Percentiles rank a stretch among this genome's conserved stretches.
These are phyloP conservation scores for Marronus borbonicus DNA, from an alignment of 2,888 invertebrate species.

Conservation along the genomic window DNA sequence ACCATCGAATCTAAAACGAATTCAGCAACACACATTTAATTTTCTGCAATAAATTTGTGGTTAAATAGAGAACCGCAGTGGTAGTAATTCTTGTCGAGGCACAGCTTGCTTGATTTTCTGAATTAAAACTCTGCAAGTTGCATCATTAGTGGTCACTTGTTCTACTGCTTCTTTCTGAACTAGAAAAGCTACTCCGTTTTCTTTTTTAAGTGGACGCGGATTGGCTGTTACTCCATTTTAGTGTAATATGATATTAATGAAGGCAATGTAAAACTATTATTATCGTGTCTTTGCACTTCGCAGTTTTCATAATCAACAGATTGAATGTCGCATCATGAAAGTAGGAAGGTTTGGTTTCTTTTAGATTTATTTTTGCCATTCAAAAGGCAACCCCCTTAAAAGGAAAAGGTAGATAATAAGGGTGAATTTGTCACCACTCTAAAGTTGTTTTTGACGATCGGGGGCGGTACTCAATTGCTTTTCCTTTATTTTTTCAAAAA, in stretches of 20 bases:
- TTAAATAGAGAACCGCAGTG: conserved; percentile 59
- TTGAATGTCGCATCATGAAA: too few species aligned
- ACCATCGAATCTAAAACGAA: conserved; percentile 58
- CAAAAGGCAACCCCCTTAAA: too few species aligned
- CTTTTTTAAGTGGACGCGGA: conserved; percentile 41
- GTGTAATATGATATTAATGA: not conserved
- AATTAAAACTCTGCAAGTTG: conserved; percentile 60
- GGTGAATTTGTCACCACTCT: too few species aligned
- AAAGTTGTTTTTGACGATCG: too few species aligned
- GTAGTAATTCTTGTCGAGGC: conserved; percentile 58
- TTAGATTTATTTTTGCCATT: too few species aligned
- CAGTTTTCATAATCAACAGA: too few species aligned
- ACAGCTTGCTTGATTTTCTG: conserved; percentile 57
- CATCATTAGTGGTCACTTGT: conserved; percentile 61
- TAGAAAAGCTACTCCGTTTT: conserved; percentile 31
- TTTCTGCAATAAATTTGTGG: conserved; percentile 60
- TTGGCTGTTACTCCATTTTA: conserved; percentile 29
- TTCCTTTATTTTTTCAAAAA: too few species aligned
- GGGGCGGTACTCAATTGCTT: too few species aligned
- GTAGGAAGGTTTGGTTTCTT: too few species aligned
- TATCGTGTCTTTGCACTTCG: too few species aligned
- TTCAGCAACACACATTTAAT: conserved; percentile 60
- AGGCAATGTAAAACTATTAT: too few species aligned
- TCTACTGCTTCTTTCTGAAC: conserved; percentile 44
- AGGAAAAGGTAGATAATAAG: too few species aligned